phyloP scores from a whole-genome alignment of 2,113 vertebrate genomes.

The Oncorhynchus clarkii region DNA sequence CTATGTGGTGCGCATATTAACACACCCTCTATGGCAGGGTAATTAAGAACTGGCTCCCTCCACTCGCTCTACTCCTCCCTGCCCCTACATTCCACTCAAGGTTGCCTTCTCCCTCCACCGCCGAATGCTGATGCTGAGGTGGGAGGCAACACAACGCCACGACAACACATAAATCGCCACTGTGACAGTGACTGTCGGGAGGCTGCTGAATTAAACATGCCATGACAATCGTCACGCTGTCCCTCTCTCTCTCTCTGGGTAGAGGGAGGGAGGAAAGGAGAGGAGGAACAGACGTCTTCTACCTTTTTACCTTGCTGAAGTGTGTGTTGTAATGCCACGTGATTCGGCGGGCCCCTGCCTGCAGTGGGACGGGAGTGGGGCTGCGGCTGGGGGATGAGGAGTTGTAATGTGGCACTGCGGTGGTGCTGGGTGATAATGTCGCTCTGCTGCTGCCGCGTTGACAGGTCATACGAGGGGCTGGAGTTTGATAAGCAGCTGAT shows the following conservation, averaged over 20 bases:
- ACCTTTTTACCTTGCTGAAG: conserved; percentile 20
- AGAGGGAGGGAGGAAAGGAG: conserved; percentile 1
- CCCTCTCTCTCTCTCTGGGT: conserved; percentile 12
- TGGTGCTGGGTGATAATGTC: neutral
- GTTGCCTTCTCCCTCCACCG: conserved; percentile 26
- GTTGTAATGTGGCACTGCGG: conserved; percentile 4
- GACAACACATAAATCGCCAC: conserved; percentile 42
- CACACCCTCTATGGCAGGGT: conserved; percentile 41
- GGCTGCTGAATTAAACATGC: conserved; percentile 65
- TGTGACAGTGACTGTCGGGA: conserved; percentile 37
- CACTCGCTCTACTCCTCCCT: neutral
- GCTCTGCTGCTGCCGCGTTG: conserved; percentile 35
- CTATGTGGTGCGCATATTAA: conserved; percentile 28
- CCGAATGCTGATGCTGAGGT: conserved; percentile 27
- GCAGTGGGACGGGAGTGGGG: neutral
- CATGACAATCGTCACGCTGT: conserved; percentile 15
- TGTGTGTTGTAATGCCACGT: conserved; percentile 16
- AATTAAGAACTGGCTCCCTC: conserved; percentile 44
- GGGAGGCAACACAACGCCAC: neutral
- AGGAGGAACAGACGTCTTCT: neutral
- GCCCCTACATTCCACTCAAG: conserved; percentile 10
- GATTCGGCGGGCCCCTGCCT: neutral
- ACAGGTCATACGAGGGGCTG: conserved; percentile 50
- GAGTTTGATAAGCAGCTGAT: conserved; percentile 60
- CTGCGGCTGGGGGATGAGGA: neutral